Conservation (phyloP, 2,888 invertebrate species). For the Leucania comma region DNA sequence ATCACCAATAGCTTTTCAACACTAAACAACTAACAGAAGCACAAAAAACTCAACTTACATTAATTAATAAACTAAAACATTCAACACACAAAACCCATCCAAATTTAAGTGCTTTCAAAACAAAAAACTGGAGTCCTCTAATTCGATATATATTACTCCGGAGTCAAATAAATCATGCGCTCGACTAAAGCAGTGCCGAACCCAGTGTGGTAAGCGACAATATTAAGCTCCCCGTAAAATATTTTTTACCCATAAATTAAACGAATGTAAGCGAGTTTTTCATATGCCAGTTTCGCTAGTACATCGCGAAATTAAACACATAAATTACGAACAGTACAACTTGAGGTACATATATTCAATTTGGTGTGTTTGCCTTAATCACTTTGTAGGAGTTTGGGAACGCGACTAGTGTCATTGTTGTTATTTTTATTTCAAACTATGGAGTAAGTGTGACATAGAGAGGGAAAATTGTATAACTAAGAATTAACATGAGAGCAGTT, state of each 20-base stretch:
- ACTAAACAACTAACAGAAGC: background rate
- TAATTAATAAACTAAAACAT: background rate
- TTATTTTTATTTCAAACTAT: background rate
- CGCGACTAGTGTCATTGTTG: background rate
- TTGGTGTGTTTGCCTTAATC: constrained; percentile 48
- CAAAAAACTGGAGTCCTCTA: constrained; percentile 38
- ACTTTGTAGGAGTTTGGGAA: constrained; percentile 17
- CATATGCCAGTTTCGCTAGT: constrained; percentile 83
- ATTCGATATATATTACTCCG: constrained; percentile 56
- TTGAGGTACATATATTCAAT: constrained; percentile 61
- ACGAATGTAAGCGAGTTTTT: constrained; percentile 84
- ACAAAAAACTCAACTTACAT: no score
- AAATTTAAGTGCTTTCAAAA: constrained; percentile 18
- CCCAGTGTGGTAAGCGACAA: constrained; percentile 68
- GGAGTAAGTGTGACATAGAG: no score
- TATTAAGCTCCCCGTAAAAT: constrained; percentile 76
- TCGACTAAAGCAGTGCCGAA: constrained; percentile 62
- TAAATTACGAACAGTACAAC: constrained; percentile 80
- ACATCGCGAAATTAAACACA: constrained; percentile 88
- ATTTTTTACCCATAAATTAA: constrained; percentile 88
- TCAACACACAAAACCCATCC: background rate
- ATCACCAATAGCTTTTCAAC: background rate
- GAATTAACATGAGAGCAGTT: no score
- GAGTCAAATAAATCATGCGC: constrained; percentile 58
- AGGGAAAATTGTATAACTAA: background rate